Evolutionary conservation across 2,113 vertebrate genomes (phyloP), one percentile per base, ranked within the genome.

Genomic region (Pollachius pollachius): DNA sequence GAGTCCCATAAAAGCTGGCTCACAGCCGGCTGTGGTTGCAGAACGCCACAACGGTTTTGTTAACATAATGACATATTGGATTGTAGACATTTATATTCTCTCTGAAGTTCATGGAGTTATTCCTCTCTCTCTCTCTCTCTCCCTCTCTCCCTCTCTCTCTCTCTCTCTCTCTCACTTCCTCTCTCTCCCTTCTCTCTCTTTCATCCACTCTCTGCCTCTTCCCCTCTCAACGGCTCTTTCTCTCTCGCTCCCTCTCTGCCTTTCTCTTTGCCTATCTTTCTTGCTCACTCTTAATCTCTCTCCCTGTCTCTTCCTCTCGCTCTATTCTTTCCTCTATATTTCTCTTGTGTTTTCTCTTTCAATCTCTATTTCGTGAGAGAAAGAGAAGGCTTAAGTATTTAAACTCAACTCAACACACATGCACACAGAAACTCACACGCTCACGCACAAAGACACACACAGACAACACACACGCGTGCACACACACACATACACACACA

Each of bases 61-160:
- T 81, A 81, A 57, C 68, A 62, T 7, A 68, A 62, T 74, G 69
- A 72, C 70, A 77, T 82, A 78, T 52, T 8, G 6, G 63, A 30
- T 6, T 3, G 9, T 59, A 52, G 63, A 67, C 63, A 57, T 75
- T 85, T 82, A 52, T 80, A 78, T 74, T 71, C 58, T 16, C 58
- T 58, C 67, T 41, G 41, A 48, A 12, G 41, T 48, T 48, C 41
- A 48, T 48, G 41, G 41, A 48, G 41, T 48, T 48, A 48, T 48
- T 48, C 41, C 41, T 0, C 12, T 9, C 5, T 9, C 41, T 48
- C 41, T 48, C 41, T 48, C 8, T 9, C 41, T 48, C 41, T 48
- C 41, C 12, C 9, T 9, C 9, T 48, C 41, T 48, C 41, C 12
- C 12, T 13, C 8, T 13, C 11, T 9, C 8, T 9, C 41, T 9